These are phyloP conservation scores for Acrobasis repandana DNA, from an alignment of 2,888 invertebrate genomes.

Conservation along the genomic window DNA sequence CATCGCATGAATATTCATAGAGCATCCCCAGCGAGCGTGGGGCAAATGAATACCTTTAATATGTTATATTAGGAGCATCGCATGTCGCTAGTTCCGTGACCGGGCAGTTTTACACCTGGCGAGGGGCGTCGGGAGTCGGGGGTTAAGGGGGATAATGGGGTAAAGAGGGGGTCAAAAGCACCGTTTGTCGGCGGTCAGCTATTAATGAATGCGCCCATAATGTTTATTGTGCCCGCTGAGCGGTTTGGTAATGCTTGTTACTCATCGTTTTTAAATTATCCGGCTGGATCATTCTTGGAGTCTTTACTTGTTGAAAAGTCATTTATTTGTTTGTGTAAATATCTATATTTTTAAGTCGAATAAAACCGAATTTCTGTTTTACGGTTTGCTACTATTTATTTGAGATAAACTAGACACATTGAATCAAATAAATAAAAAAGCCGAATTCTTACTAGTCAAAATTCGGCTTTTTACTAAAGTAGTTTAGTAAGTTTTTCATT, in stretches of 20 bases:
- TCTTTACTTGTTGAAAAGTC: not conserved
- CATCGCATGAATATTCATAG: slow-evolving; percentile 77
- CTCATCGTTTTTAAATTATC: slow-evolving; percentile 73
- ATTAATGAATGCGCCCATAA: slow-evolving; percentile 79
- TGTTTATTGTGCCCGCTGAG: slow-evolving; percentile 77
- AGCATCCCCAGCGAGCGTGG: slow-evolving; percentile 61
- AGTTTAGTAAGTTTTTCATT: too few relatives aligned
- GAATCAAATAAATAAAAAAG: not conserved
- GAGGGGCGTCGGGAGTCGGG: slow-evolving; percentile 55
- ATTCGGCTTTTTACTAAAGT: too few relatives aligned
- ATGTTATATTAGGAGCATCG: slow-evolving; percentile 81
- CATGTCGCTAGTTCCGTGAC: slow-evolving; percentile 81
- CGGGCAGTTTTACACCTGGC: slow-evolving; percentile 81
- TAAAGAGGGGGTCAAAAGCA: slow-evolving; percentile 60
- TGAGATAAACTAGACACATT: too few relatives aligned
- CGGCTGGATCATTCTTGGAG: slow-evolving; percentile 25
- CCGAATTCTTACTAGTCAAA: too few relatives aligned
- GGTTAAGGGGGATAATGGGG: slow-evolving; percentile 60
- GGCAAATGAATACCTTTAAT: slow-evolving; percentile 66
- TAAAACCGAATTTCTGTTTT: too few relatives aligned
- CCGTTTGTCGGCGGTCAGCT: slow-evolving; percentile 79
- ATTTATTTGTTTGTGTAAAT: too few relatives aligned
- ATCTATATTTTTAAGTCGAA: too few relatives aligned
- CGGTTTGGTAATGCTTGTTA: slow-evolving; percentile 64
- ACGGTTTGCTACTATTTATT: too few relatives aligned